Conservation (phyloP, 2,888 invertebrate genomes). For the Drosophila birchii region DNA sequence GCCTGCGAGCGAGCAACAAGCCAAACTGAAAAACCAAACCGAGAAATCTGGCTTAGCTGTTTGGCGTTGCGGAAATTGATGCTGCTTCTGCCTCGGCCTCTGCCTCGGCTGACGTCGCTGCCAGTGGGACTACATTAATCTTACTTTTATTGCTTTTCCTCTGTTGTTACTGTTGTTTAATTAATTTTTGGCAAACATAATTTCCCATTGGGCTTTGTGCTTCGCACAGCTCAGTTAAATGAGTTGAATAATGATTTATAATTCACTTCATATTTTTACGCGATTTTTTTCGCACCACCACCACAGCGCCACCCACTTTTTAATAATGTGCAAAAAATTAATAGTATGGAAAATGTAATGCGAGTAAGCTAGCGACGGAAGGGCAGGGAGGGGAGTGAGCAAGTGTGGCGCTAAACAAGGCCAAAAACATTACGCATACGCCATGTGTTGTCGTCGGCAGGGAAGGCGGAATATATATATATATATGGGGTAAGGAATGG, state of each 20-base stretch:
- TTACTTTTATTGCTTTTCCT: conserved; percentile 50
- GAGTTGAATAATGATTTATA: conserved; percentile 76
- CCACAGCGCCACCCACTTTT: conserved; percentile 32
- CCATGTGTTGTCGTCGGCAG: conserved; percentile 35
- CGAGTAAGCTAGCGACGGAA: conserved; percentile 39
- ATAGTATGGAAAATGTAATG: conserved; percentile 71
- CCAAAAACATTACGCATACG: conserved; percentile 72
- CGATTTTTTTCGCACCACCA: conserved; percentile 19
- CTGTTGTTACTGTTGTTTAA: conserved; percentile 57
- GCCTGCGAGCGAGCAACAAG: conserved; percentile 42
- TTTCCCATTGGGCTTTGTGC: conserved; percentile 61
- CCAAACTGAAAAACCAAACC: conserved; percentile 38
- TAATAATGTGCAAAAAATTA: conserved; percentile 59
- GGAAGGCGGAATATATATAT: conserved; percentile 4
- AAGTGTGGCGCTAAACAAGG: conserved; percentile 33
- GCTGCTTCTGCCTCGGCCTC: conserved; percentile 20
- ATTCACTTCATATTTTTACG: conserved; percentile 27
- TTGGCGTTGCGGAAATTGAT: conserved; percentile 40
- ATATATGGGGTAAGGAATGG: conserved; percentile 32
- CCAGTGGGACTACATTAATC: conserved; percentile 40
- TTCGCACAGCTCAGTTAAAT: conserved; percentile 63
- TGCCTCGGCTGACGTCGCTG: conserved; percentile 16
- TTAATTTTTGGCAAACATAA: conserved; percentile 68
- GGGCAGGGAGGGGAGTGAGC: background rate
- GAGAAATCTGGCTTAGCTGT: conserved; percentile 42